These are phyloP conservation scores for Misgurnus anguillicaudatus DNA, from an alignment of 2,113 vertebrate genomes.

Conservation along the genomic window DNA sequence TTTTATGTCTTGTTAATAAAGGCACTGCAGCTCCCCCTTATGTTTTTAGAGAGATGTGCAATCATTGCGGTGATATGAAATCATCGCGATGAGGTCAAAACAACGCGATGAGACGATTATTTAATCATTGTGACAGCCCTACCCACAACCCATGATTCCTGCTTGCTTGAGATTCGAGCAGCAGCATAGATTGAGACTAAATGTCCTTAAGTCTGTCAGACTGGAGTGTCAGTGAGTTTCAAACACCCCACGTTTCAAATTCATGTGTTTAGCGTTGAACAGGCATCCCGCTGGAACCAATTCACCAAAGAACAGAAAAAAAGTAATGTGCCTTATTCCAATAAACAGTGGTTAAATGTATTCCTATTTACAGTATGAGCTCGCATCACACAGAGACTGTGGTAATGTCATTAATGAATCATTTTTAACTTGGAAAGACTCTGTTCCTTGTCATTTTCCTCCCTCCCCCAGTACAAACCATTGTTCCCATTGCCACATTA, in stretches of 20 bases:
- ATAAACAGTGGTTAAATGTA: slow-evolving; percentile 32
- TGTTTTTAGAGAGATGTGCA: no score
- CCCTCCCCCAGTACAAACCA: slow-evolving; percentile 68
- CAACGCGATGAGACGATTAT: no score
- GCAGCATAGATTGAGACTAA: neutral
- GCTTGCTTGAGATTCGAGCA: neutral
- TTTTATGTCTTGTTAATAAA: no score
- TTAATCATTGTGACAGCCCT: no score
- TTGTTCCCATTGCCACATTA: slow-evolving; percentile 76
- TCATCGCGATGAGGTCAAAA: no score
- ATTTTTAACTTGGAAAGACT: slow-evolving; percentile 67
- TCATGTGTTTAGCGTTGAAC: neutral
- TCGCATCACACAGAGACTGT: slow-evolving; percentile 46
- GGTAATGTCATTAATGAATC: slow-evolving; percentile 74
- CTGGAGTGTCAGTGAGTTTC: neutral
- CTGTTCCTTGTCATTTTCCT: slow-evolving; percentile 69
- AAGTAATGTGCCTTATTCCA: neutral
- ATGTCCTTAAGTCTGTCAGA: neutral
- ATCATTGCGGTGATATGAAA: no score
- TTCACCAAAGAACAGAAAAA: neutral
- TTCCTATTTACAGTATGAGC: slow-evolving; percentile 45
- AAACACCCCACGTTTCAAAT: neutral
- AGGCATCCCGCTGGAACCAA: neutral
- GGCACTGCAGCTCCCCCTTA: no score
- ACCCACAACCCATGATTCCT: slow-evolving; percentile 7